Evolutionary conservation across 1,140 invertebrate species (phyloP).

Genomic region (Heliothis subflexa): DNA sequence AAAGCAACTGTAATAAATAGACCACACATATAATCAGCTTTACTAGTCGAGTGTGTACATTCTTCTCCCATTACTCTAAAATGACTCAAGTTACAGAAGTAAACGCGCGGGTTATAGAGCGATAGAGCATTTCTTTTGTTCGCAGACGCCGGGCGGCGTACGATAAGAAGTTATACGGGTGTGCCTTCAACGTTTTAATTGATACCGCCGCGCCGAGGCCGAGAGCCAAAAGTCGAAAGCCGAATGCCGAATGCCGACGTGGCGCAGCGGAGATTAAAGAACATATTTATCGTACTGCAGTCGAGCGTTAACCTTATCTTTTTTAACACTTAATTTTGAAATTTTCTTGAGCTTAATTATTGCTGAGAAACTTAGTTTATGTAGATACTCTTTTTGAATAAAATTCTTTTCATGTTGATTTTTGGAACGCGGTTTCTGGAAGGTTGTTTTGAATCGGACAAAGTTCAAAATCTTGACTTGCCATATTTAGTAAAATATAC

Average conservation of each 20-base stretch:
- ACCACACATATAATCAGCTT: no score
- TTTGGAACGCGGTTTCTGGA: background rate
- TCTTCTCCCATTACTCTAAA: background rate
- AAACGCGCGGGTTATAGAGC: background rate
- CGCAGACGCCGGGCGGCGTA: conserved; percentile 30
- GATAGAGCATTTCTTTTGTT: conserved; percentile 46
- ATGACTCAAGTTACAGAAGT: conserved; percentile 16
- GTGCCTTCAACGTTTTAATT: conserved; percentile 49
- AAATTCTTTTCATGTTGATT: background rate
- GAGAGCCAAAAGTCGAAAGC: conserved; percentile 12
- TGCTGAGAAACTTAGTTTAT: background rate
- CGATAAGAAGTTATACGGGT: conserved; percentile 50
- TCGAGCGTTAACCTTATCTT: conserved; percentile 31
- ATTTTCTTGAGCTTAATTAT: background rate
- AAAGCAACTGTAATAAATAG: no score
- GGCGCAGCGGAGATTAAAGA: conserved; percentile 43
- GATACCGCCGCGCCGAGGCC: conserved; percentile 42
- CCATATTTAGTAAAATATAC: no score
- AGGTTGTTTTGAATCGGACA: background rate
- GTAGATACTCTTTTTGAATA: background rate
- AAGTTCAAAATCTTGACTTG: no score
- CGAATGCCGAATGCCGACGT: conserved; percentile 4
- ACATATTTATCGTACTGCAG: conserved; percentile 37
- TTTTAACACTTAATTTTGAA: conserved; percentile 31
- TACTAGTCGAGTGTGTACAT: background rate